Evolutionary conservation across 2,113 vertebrate species (phyloP), one percentile per base, ranked within the genome.

Genomic region (Leptobrachium leishanense): DNA sequence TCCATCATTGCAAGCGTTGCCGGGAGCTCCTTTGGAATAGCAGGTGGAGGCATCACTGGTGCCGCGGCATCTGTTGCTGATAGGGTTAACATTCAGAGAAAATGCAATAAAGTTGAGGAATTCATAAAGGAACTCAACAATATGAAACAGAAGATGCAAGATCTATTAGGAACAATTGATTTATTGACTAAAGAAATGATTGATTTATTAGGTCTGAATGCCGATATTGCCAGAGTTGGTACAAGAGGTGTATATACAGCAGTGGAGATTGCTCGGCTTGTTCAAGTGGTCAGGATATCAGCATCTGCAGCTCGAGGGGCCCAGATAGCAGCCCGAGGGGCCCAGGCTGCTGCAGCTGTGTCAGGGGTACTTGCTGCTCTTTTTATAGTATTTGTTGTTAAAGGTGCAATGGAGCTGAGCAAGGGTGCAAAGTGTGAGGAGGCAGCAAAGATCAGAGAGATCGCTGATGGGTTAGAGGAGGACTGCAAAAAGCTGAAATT

Each of bases 31-130:
- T 89, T 90, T 82, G 91, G 92, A 5, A 90, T 91, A 1, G 82
- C 79, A 0, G 92, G 92, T 0, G 92, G 92, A 12, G 89, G 89
- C 83, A 88, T 92, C 79, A 85, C 92, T 44, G 90, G 90, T 6
- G 90, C 90, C 0, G 87, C 90, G 0, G 92, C 92, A 12, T 90
- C 90, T 2, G 91, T 93, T 80, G 90, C 91, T 0, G 91, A 93
- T 40, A 85, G 89, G 0, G 87, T 94, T 42, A 87, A 89, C 77
- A 90, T 85, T 78, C 91, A 63, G 70, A 88, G 88, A 86, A 91
- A 92, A 83, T 84, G 90, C 0, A 92, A 91, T 85, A 92, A 89
- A 77, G 84, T 94, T 83, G 91, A 91, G 80, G 84, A n/a, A n/a
- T n/a, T n/a, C n/a, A n/a, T n/a, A n/a, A n/a, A n/a, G n/a, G n/a